Conservation (phyloP, 2,113 vertebrate species). For the Cyanoliseus patagonus region DNA sequence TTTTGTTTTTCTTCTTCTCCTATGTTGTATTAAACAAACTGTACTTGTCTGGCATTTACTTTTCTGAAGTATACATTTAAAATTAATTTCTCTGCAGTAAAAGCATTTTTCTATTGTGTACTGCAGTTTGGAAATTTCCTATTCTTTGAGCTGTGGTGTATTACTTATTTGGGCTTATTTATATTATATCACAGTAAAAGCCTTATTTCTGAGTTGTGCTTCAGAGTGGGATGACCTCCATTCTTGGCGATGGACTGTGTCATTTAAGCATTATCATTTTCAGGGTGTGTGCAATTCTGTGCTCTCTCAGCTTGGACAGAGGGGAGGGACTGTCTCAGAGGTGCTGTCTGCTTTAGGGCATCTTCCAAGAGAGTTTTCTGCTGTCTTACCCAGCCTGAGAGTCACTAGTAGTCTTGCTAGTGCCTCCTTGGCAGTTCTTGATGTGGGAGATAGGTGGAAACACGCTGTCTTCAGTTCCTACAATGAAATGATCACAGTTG, state of each 20-base stretch:
- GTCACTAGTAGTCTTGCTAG: not conserved
- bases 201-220: constrained; percentile 1
- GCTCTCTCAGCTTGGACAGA: not conserved
- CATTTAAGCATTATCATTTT: not conserved
- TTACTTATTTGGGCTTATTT: constrained; percentile 15
- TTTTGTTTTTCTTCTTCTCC: not conserved
- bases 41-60: not conserved
- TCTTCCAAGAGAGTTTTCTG: not conserved
- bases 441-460: not conserved
- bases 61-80: not conserved
- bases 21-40: not conserved
- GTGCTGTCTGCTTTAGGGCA: not conserved
- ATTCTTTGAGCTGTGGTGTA: not conserved
- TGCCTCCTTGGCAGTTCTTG: constrained; percentile 1
- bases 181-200: not conserved
- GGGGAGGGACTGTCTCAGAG: not conserved
- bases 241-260: not conserved
- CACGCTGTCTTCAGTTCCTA: not conserved
- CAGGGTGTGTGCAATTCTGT: not conserved
- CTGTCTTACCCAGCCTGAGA: not conserved
- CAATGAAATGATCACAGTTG: not conserved
- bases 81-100: not conserved
- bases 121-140: not conserved
- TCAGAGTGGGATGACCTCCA: not conserved
- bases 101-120: not conserved